Evolutionary conservation across 2,113 vertebrate species (phyloP).

Genomic region (Tympanuchus pallidicinctus): DNA sequence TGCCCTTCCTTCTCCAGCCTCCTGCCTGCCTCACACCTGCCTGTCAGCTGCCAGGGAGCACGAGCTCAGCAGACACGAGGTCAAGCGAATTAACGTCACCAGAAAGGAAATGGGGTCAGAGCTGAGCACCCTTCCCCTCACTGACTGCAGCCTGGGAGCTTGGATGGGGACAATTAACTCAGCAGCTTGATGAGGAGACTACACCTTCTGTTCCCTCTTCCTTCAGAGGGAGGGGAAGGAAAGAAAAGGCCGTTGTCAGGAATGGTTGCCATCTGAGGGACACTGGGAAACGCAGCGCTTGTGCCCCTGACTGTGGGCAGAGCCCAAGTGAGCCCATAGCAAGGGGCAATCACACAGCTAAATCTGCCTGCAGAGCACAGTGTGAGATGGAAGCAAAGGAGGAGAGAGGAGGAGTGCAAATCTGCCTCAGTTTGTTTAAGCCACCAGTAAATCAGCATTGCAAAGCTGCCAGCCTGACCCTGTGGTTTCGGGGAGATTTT

Average conservation of each 20-base stretch:
- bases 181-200: neutral
- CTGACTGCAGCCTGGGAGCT: accelerated
- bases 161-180: conserved; percentile 5
- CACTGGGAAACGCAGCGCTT: neutral
- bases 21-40: neutral
- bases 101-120: conserved; percentile 10
- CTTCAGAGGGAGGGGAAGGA: neutral
- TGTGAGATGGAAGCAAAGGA: neutral
- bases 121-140: neutral
- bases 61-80: neutral
- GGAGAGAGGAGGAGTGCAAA: neutral
- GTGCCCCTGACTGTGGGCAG: accelerated
- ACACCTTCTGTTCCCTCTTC: neutral
- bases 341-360: neutral
- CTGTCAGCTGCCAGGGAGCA: neutral
- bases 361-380: neutral
- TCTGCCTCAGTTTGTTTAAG: conserved; percentile 18
- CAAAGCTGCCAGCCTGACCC: conserved; percentile 31
- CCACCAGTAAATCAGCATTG: conserved; percentile 2
- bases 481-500: conserved; percentile 44
- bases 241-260: neutral
- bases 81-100: neutral
- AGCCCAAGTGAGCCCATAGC: accelerated
- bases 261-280: neutral
- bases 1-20: neutral